Evolutionary conservation across 2,113 vertebrate species (phyloP).

Genomic region (Odobenus rosmarus): DNA sequence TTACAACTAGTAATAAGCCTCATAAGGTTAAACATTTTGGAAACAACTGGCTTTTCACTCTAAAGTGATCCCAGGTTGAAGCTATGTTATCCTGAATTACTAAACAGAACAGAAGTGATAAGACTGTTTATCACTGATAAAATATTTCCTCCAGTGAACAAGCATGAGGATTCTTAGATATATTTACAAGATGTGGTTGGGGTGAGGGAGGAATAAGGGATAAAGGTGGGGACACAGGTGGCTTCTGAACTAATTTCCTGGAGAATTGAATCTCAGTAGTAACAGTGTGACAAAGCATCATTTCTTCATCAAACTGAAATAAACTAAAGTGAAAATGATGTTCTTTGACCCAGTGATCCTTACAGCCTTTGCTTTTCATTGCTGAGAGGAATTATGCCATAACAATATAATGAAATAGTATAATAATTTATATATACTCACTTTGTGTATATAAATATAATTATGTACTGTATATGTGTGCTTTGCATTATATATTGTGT

Average conservation of each 20-base stretch:
- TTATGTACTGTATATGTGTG: neutral
- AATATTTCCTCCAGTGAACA: neutral
- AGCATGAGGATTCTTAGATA: neutral
- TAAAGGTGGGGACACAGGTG: neutral
- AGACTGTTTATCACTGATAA: neutral
- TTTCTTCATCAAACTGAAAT: neutral
- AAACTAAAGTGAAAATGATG: neutral
- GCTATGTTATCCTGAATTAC: neutral
- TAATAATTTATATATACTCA: neutral
- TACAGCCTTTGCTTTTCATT: neutral
- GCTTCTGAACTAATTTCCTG: neutral
- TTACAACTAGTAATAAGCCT: neutral
- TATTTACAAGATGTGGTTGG: neutral
- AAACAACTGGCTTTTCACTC: neutral
- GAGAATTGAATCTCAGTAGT: neutral
- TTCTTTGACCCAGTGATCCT: neutral
- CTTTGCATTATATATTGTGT: neutral
- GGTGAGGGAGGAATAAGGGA: neutral
- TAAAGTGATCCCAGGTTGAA: neutral
- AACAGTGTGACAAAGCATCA: neutral
- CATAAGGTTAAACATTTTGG: neutral
- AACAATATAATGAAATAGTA: neutral
- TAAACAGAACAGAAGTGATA: constrained; percentile 8
- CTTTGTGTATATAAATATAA: neutral
- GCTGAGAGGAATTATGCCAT: neutral